Evolutionary conservation across 2,113 vertebrate genomes (phyloP).

Genomic region (Verasper variegatus): DNA sequence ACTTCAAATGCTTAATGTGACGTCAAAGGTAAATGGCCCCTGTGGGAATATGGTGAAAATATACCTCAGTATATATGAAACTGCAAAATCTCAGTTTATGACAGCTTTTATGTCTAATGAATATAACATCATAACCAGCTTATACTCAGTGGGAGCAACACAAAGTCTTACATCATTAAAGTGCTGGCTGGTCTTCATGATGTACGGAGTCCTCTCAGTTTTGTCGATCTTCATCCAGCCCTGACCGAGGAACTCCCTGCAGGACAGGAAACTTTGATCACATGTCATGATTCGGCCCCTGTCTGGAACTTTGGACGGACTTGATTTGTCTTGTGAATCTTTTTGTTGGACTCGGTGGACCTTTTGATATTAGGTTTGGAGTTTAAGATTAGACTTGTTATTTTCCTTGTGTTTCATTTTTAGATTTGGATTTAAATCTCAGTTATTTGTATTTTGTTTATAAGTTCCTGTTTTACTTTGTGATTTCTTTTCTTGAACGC

Average conservation of each 20-base stretch:
- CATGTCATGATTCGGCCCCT: too few species aligned
- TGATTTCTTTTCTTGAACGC: too few species aligned
- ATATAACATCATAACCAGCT: neutral
- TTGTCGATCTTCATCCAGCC: conserved; percentile 99
- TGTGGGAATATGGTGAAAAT: neutral
- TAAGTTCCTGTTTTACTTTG: too few species aligned
- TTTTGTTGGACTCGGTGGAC: too few species aligned
- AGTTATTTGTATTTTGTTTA: too few species aligned
- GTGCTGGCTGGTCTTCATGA: conserved; percentile 98
- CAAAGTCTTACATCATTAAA: conserved; percentile 90
- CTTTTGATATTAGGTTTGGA: too few species aligned
- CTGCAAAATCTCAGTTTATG: neutral
- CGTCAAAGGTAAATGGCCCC: neutral
- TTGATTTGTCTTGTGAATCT: too few species aligned
- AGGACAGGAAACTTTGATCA: conserved; percentile 7
- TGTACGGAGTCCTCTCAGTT: conserved; percentile 92
- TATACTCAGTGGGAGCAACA: neutral
- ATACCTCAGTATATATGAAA: neutral
- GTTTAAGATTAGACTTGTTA: too few species aligned
- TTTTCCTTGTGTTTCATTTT: too few species aligned
- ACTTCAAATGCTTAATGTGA: neutral
- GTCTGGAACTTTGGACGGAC: too few species aligned
- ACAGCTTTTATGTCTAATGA: neutral
- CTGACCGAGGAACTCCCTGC: conserved; percentile 97
- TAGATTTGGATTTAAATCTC: too few species aligned